These are phyloP conservation scores for Boulengerochromis microlepis DNA, from an alignment of 2,113 vertebrate genomes.

Conservation along the genomic window DNA sequence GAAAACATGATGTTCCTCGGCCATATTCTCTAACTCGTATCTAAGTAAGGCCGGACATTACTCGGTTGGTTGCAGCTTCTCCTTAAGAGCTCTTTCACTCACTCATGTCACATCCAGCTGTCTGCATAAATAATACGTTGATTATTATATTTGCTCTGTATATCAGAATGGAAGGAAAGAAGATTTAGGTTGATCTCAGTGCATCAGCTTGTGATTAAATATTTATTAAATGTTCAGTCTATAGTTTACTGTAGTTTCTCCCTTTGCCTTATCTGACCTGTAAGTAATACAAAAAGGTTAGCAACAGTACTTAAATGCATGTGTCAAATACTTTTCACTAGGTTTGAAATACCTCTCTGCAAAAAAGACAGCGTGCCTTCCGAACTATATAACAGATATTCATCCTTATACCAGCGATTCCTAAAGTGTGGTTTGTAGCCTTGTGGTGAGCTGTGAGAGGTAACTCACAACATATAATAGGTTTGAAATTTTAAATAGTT, in stretches of 20 bases:
- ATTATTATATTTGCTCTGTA: not conserved
- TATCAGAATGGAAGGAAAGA: not conserved
- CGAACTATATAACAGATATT: not conserved
- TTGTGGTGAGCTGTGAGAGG: not conserved
- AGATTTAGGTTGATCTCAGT: not conserved
- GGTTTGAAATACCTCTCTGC: not conserved
- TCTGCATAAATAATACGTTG: not conserved
- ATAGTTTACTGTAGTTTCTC: not conserved
- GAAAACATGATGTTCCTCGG: not conserved
- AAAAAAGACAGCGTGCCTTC: not conserved
- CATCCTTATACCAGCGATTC: rapidly evolving
- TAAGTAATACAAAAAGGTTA: not conserved
- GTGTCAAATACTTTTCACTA: not conserved
- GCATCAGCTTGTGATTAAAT: not conserved
- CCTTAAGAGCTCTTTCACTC: not conserved
- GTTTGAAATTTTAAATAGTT: not conserved
- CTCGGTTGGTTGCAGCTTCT: not conserved
- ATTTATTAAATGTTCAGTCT: not conserved
- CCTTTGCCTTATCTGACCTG: not conserved
- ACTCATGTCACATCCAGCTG: not conserved
- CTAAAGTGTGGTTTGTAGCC: not conserved
- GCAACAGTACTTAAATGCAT: not conserved
- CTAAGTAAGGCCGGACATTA: not conserved
- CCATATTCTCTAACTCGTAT: not conserved
- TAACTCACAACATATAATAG: not conserved